Base-by-base conservation (phyloP, 2,888 invertebrate genomes). In the Coelopa pilipes region DNA sequence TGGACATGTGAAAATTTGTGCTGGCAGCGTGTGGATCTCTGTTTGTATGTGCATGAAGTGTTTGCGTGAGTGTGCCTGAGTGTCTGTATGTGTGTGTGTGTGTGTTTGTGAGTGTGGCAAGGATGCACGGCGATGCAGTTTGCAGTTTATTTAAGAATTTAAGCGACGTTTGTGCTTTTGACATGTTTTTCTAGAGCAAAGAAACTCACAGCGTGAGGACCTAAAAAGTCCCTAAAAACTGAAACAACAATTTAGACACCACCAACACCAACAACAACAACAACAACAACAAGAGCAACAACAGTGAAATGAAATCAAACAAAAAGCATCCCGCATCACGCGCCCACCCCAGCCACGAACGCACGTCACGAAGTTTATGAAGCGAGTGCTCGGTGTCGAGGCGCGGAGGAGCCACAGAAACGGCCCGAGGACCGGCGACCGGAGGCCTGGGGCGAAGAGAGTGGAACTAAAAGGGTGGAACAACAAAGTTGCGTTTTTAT, bases 321-420 rank as follows among this genome's bases (percentile, higher is more conserved):
- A 53, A 53, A 21, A 21, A 21, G 19, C 2, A 21, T 59, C 21
- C 57, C 19, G 55, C 17, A 19, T 10, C 24, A 59, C 17, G 17
- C 3, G 13, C 57, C n/a, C 15, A 53, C 17, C 15, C 17, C 57
- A 13, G 9, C 24, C 2, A 76, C 81, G 77, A 82, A 78, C 81
- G 80, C 80, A 83, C 83, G 82, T 83, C 82, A 83, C 79, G 78
- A 78, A 82, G 83, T 83, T 83, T 83, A 82, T 83, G 82, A 82
- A 82, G 82, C 57, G 24, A 21, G 10, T 7, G 55, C 17, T 55
- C 17, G 55, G 17, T 19, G 57, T 13, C 19, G 19, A 59, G n/a
- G 24, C 13, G 24, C 24, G 19, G 57, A 59, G 2, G 21, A 17
- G 21, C 17, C 21, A 59, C 57, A 59, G 24, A 59, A 19, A 12